Evolutionary conservation across 2,797 vertebrate genomes (phyloP).

Genomic region (Labroides dimidiatus): DNA sequence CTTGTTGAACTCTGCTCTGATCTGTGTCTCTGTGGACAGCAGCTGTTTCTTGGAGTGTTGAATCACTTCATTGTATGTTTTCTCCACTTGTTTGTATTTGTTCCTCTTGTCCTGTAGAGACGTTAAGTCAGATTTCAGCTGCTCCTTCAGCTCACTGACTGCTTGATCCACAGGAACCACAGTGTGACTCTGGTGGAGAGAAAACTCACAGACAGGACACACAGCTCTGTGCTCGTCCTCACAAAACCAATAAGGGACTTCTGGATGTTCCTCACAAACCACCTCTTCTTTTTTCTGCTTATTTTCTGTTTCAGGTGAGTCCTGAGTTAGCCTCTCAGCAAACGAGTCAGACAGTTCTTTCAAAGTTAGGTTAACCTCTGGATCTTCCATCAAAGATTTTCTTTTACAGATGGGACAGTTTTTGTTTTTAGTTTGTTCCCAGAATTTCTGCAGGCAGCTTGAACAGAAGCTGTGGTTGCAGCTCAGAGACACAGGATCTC

Average conservation of each 20-base stretch:
- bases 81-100: conserved; percentile 1
- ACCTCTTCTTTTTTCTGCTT: not conserved
- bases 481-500: conserved; percentile 65
- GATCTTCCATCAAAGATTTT: not conserved
- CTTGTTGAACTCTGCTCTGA: conserved; percentile 74
- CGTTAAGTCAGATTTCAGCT: conserved; percentile 31
- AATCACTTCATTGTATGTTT: conserved; percentile 20
- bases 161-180: conserved; percentile 49
- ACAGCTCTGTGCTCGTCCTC: conserved; percentile 25
- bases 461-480: conserved; percentile 86
- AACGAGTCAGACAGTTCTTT: conserved; percentile 28
- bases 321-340: not conserved
- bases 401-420: conserved; percentile 46
- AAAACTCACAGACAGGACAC: conserved; percentile 50
- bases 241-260: conserved; percentile 33
- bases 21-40: conserved; percentile 32
- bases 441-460: conserved; percentile 74
- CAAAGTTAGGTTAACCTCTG: fast-evolving
- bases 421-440: conserved; percentile 58
- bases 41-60: conserved; percentile 28
- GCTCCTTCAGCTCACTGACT: conserved; percentile 32
- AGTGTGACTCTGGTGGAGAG: conserved; percentile 39
- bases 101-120: conserved; percentile 29
- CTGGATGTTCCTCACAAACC: conserved; percentile 15
- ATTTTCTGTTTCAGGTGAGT: not conserved